phyloP scores from a whole-genome alignment of 2,113 vertebrate species.

The Lamprologus speciosus region DNA sequence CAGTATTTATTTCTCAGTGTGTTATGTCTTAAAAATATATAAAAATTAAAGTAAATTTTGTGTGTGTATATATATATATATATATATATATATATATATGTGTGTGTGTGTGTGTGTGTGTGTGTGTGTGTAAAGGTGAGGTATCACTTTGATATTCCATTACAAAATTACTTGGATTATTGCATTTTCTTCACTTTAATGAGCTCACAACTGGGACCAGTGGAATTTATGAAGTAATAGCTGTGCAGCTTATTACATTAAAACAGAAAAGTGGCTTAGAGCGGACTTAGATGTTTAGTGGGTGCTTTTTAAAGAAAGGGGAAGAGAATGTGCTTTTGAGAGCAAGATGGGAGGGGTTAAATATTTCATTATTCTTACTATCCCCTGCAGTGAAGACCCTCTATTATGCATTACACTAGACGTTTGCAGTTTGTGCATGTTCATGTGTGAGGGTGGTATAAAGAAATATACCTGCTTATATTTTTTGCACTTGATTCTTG shows the following conservation, averaged over 20 bases:
- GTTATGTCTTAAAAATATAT: not conserved
- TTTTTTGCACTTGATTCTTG: not conserved
- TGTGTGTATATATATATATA: not conserved
- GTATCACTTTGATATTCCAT: not conserved
- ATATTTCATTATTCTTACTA: constrained; percentile 26
- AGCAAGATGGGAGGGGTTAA: constrained; percentile 12
- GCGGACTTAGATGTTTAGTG: not conserved
- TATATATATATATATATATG: too few relatives aligned
- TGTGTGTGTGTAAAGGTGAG: not conserved
- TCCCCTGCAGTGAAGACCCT: constrained; percentile 14
- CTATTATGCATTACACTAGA: not conserved
- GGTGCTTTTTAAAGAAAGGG: not conserved
- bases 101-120: not conserved
- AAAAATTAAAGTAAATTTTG: not conserved
- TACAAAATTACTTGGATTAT: not conserved
- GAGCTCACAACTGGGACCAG: not conserved
- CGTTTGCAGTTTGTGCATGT: not conserved
- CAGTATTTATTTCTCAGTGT: not conserved
- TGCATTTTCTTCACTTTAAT: not conserved
- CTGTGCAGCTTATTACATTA: not conserved
- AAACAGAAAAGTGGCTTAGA: not conserved
- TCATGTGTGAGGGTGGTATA: not conserved
- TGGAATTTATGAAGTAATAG: not conserved
- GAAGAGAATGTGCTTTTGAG: not conserved
- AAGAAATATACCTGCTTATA: not conserved